Percentiles rank a stretch among this genome's conserved stretches.
These are phyloP conservation scores for Meloidogyne exigua DNA, from an alignment of 1,140 invertebrate species.

Conservation along the genomic window DNA sequence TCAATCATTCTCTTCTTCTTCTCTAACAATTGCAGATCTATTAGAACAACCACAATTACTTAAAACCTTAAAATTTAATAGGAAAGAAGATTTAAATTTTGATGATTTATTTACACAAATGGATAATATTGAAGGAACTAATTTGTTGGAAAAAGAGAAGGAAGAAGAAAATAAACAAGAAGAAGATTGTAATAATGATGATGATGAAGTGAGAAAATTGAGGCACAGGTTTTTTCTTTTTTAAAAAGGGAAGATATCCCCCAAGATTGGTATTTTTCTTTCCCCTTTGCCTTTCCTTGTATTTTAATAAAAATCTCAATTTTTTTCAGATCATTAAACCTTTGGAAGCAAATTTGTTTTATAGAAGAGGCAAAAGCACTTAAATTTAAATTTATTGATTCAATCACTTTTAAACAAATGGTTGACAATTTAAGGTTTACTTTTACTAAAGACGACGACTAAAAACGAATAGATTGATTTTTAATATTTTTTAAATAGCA, in stretches of 20 bases:
- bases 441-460: neutral
- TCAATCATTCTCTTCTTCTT: neutral
- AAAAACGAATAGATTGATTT: no score
- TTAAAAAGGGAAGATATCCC: no score
- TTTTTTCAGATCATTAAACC: conserved; percentile 28
- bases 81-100: neutral
- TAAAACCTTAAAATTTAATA: neutral
- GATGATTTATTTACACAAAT: conserved; percentile 1
- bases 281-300: neutral
- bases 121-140: neutral
- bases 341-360: conserved; percentile 40
- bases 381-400: conserved; percentile 51
- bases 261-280: neutral
- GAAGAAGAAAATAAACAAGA: neutral
- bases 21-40: neutral
- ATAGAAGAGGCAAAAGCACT: conserved; percentile 47
- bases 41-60: neutral
- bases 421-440: conserved; percentile 19
- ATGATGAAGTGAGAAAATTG: neutral
- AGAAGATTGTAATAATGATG: no score
- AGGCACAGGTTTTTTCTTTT: no score
- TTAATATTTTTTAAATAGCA: neutral
- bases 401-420: conserved; percentile 33
- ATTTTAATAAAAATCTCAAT: neutral
- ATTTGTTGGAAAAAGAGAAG: neutral